Conservation (phyloP, 2,113 vertebrate species). For the Bubo blakistoni region DNA sequence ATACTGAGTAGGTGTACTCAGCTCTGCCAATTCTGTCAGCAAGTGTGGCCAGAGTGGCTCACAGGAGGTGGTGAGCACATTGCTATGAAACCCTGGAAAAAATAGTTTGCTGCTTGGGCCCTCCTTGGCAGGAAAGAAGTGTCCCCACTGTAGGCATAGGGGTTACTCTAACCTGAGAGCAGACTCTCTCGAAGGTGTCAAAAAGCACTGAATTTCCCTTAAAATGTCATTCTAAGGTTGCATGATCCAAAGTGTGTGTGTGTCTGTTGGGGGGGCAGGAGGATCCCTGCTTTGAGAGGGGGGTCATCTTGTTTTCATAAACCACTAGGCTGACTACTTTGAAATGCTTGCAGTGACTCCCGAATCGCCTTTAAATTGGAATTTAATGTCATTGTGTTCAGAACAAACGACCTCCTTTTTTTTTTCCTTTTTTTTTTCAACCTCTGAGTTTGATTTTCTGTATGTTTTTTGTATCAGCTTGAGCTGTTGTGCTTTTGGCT, state of each 20-base stretch:
- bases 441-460: background rate
- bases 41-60: background rate
- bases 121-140: background rate
- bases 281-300: background rate
- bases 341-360: background rate
- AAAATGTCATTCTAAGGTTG: background rate
- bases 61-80: rapidly evolving
- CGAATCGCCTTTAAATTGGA: background rate
- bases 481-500: background rate
- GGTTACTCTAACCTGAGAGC: background rate
- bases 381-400: background rate
- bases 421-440: background rate
- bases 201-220: background rate
- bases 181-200: background rate
- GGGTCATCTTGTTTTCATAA: background rate
- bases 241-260: background rate
- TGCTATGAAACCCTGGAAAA: background rate
- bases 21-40: background rate
- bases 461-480: background rate
- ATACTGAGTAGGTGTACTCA: background rate
- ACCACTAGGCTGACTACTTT: background rate
- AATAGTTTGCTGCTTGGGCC: background rate
- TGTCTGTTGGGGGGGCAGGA: background rate
- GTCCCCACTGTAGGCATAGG: rapidly evolving
- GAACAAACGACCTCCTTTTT: background rate